A percentile compares a stretch with the other conserved stretches of the same genome.
Evolutionary conservation across 2,797 vertebrate species (phyloP).

Genomic region (Sebastes kiyomatsui): DNA sequence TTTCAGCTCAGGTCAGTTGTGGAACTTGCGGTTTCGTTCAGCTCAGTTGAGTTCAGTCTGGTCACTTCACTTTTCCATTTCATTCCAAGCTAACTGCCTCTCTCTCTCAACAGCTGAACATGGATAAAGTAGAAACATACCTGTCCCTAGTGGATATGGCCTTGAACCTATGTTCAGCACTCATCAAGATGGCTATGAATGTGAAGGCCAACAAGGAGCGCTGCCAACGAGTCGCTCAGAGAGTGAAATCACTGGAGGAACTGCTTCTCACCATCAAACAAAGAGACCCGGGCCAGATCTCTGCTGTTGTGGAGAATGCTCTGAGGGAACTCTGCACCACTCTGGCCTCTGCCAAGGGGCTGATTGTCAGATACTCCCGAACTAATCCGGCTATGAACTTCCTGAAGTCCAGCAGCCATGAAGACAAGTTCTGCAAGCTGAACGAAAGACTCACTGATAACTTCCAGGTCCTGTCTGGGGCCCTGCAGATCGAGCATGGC

Average conservation of each 20-base stretch:
- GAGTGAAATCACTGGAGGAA: conserved; percentile 70
- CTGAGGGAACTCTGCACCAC: conserved; percentile 71
- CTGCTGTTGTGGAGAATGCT: conserved; percentile 19
- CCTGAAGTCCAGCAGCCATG: fast-evolving
- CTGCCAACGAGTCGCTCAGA: conserved; percentile 67
- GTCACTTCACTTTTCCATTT: background rate
- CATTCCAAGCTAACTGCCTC: background rate
- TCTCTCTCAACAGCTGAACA: conserved; percentile 19
- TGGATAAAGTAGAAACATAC: background rate
- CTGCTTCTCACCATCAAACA: conserved; percentile 68
- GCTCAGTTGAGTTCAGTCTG: background rate
- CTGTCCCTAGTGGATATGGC: background rate
- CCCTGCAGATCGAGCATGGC: conserved; percentile 80
- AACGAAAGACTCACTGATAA: conserved; percentile 80
- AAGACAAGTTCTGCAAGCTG: conserved; percentile 72
- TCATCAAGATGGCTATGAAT: conserved; percentile 62
- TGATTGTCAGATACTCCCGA: conserved; percentile 75
- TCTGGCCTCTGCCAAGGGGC: conserved; percentile 61
- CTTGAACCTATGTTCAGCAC: background rate
- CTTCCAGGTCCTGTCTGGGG: conserved; percentile 71
- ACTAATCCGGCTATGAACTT: fast-evolving
- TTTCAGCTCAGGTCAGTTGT: too few species aligned
- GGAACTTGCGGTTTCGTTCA: background rate
- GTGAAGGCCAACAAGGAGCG: conserved; percentile 81
- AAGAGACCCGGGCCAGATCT: conserved; percentile 9